Base-by-base conservation (phyloP, 1,140 invertebrate species). In the Eueides isabella region DNA sequence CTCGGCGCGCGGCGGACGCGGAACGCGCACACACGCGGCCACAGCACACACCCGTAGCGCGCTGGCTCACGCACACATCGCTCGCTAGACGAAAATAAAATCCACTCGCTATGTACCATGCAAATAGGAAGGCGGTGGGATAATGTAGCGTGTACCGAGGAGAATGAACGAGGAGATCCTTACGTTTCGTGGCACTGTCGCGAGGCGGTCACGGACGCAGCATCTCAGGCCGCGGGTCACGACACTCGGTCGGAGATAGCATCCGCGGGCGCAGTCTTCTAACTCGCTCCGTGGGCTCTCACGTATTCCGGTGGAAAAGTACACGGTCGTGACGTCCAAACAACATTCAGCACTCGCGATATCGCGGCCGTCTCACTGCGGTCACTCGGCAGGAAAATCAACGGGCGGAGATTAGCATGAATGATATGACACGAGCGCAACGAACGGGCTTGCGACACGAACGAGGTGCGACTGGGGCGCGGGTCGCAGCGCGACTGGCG, bases 181-280 rank as follows among this genome's bases (percentile, higher is more conserved):
- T 92, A 92, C 89, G 89, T 92, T 92, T 90, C 85, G 91, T 92
- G 88, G 87, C 88, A 92, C 89, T 91, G 88, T 90, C 85, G 88
- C 79, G 80, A 87, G 89, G 91, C 88, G 88, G 88, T 92, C 91
- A 92, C 89, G 89, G 88, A 82, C 86, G 85, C 89, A 88, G 90
- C 90, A 92, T 92, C 86, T 85, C 91, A 90, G 86, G 89, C 85
- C 84, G 85, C 87, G 85, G 84, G 77, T 85, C 85, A 86, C 81
- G 84, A 80, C 86, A 83, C 76, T 81, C 78, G 81, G 83, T 79
- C 83, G 81, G 80, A 83, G 86, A 85, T 87, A 85, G 89, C 87
- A 92, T 90, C 88, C 87, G 81, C 85, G 83, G 85, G 84, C 82
- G 83, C 82, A 79, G 80, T 83, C 71, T 83, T 86, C 87, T 84